Evolutionary conservation across 1,140 invertebrate genomes (phyloP).

Genomic region (Cecropterus lyciades): DNA sequence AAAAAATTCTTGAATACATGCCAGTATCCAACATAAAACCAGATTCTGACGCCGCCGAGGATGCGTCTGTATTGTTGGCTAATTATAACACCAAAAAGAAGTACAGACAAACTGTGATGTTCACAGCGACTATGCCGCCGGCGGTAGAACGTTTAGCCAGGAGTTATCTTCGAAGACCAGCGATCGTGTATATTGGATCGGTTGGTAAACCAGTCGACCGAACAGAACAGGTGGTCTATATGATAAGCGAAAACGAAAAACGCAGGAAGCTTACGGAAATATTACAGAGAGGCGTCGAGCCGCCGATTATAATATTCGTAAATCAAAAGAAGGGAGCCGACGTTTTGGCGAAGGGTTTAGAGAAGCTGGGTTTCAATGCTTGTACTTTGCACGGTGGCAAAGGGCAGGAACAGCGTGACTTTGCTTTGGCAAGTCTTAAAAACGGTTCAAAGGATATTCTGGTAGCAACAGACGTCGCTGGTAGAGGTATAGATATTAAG

Average conservation of each 20-base stretch:
- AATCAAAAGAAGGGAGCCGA: slow-evolving; percentile 99
- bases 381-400: slow-evolving; percentile 99
- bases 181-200: slow-evolving; percentile 99
- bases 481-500: slow-evolving; percentile 99
- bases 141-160: slow-evolving; percentile 98
- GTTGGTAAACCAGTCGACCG: slow-evolving; percentile 98
- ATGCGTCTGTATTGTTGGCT: slow-evolving; percentile 94
- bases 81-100: slow-evolving; percentile 99
- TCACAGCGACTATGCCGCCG: slow-evolving; percentile 99
- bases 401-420: slow-evolving; percentile 99
- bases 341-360: slow-evolving; percentile 97
- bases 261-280: slow-evolving; percentile 95
- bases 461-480: slow-evolving; percentile 99
- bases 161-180: slow-evolving; percentile 97
- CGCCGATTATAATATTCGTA: slow-evolving; percentile 99
- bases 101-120: slow-evolving; percentile 99
- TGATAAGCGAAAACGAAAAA: slow-evolving; percentile 97
- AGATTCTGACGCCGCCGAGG: slow-evolving; percentile 99
- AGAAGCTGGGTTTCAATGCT: slow-evolving; percentile 98
- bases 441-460: slow-evolving; percentile 98
- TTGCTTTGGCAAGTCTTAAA: slow-evolving; percentile 98
- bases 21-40: slow-evolving; percentile 99
- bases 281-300: slow-evolving; percentile 94
- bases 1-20: slow-evolving; percentile 99
- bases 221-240: slow-evolving; percentile 98